Conservation (phyloP, 92 coral and sea anemone species). For the Phenganax marumi region DNA sequence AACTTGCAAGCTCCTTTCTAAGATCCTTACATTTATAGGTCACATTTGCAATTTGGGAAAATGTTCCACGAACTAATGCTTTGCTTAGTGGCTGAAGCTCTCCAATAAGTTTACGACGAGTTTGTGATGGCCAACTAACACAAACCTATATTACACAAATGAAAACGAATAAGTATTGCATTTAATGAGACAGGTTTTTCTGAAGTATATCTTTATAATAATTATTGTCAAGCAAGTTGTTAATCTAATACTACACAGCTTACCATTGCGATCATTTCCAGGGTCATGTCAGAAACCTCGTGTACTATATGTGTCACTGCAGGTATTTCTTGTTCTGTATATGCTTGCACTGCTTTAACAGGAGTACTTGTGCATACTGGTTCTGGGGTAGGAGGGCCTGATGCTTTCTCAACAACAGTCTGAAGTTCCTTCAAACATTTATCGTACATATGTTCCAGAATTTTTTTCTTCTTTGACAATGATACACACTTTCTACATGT, state of each 20-base stretch:
- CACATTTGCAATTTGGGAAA: slow-evolving; percentile 52
- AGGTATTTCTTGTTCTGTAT: not conserved
- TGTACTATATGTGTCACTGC: not conserved
- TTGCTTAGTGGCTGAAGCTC: slow-evolving; percentile 11
- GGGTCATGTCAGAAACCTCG: not conserved
- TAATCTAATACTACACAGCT: not conserved
- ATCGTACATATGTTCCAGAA: not conserved
- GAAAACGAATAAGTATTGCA: not conserved
- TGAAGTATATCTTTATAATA: not conserved
- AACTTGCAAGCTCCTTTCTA: slow-evolving; percentile 4
- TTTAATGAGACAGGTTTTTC: not conserved
- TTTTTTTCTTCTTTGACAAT: slow-evolving; percentile 8
- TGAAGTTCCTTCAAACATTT: slow-evolving; percentile 14
- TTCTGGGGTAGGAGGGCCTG: not conserved
- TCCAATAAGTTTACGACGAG: not conserved
- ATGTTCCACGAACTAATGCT: slow-evolving; percentile 32
- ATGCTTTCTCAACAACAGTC: not conserved
- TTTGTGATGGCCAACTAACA: slow-evolving; percentile 8
- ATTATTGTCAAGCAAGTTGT: not conserved
- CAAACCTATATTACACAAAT: not conserved
- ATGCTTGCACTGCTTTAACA: not conserved
- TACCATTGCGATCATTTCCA: not conserved
- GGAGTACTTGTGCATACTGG: not conserved
- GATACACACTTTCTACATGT: slow-evolving; percentile 5
- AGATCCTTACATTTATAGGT: slow-evolving; percentile 18